These are phyloP conservation scores for Arctia plantaginis DNA, from an alignment of 2,888 invertebrate species.

Conservation along the genomic window DNA sequence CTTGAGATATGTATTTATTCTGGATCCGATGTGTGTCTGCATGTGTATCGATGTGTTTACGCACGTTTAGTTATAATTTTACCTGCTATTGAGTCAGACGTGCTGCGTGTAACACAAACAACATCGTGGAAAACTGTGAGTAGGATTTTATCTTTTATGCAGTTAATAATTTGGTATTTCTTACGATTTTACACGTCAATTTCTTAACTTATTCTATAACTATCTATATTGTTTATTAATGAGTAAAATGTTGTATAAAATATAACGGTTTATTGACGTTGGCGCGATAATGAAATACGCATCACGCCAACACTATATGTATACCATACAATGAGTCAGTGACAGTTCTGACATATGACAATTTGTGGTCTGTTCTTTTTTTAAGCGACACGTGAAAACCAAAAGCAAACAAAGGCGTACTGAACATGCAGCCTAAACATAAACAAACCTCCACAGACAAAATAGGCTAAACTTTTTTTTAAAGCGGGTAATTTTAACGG, in stretches of 20 bases:
- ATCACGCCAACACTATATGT: neutral
- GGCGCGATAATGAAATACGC: neutral
- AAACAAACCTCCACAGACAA: slow-evolving; percentile 6
- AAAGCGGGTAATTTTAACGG: slow-evolving; percentile 6
- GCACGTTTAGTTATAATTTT: slow-evolving; percentile 56
- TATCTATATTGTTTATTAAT: neutral
- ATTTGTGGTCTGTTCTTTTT: slow-evolving; percentile 9
- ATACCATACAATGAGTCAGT: slow-evolving; percentile 5
- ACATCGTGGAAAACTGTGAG: slow-evolving; percentile 45
- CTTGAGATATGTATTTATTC: slow-evolving; percentile 53
- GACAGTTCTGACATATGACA: neutral
- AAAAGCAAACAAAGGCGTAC: slow-evolving; percentile 11
- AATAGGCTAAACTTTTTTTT: neutral
- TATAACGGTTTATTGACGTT: slow-evolving; percentile 6
- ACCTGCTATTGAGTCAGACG: slow-evolving; percentile 54
- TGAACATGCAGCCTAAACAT: slow-evolving; percentile 3
- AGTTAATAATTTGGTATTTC: slow-evolving; percentile 7
- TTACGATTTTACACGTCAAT: slow-evolving; percentile 3
- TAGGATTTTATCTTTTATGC: slow-evolving; percentile 20
- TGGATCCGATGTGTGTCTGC: slow-evolving; percentile 39
- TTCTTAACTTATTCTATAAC: neutral
- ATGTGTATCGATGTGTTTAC: slow-evolving; percentile 52
- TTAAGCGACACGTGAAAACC: slow-evolving; percentile 5
- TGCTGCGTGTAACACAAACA: slow-evolving; percentile 37
- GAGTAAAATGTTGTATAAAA: slow-evolving; percentile 16